Base-by-base conservation (phyloP, 1,140 invertebrate species). In the Sitobion miscanthi region DNA sequence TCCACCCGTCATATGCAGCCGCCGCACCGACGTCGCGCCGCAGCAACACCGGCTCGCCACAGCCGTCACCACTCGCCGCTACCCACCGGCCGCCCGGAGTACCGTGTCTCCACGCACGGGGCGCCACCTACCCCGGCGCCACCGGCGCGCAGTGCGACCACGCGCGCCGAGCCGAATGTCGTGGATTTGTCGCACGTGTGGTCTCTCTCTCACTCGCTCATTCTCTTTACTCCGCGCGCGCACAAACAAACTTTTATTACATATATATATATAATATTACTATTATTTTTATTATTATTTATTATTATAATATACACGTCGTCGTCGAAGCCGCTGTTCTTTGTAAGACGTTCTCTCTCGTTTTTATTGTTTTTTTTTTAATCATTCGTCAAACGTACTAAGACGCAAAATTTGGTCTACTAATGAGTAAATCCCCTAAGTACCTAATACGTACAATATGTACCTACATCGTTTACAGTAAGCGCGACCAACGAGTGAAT, bases 111-210 rank as follows among this genome's bases (percentile, higher is more conserved):
- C 82, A 52, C 91, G 91, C 91, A 54, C 82, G 91, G 82, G 82
- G 91, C 91, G 91, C 91, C 91, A 93, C 91, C 82, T 93, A 86
- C 91, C 91, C 91, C 35, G 82, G 91, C 91, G 91, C 91, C 91
- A 93, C n/a, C 49, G 49, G 91, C 14, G 20, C 2, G 69, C 91
- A 93, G 91, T 93, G 91, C 91, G 91, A 93, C 91, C 91, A 93
- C 91, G 91, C 91, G 82, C 91, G 91, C 91, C 77, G 77, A 85
- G 35, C 91, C 82, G 91, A 93, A 93, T 93, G 82, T 93, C 91
- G 91, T 83, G 91, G 69, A 93, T 85, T 20, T 45, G 62, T 92
- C 77, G 90, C 82, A 57, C 82, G 91, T 57, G 91, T 92, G 91
- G 90, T 91, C n/a, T 42, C 42, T 23, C n/a, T 42, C 23, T 77